A percentile compares a stretch with the other conserved stretches of the same genome.
Conservation (phyloP, 2,113 vertebrate genomes). For the Gymnorhina tibicen region DNA sequence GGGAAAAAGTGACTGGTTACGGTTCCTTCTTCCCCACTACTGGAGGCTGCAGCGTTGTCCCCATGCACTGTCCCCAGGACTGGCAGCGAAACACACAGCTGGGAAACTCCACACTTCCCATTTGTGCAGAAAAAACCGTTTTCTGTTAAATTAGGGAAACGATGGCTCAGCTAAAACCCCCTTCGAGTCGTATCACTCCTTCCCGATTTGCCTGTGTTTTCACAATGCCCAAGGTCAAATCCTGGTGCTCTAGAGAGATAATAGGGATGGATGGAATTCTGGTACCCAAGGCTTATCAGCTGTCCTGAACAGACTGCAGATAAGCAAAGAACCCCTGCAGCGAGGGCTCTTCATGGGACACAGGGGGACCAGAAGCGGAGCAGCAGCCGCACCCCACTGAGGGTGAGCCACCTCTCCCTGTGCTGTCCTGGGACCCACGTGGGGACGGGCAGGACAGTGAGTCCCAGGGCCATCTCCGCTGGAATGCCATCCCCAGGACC, state of each 20-base stretch:
- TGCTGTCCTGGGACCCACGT: background rate
- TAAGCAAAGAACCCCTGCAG: background rate
- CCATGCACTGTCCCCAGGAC: background rate
- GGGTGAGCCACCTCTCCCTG: background rate
- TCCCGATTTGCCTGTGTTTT: background rate
- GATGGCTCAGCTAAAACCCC: background rate
- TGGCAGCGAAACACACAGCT: accelerated
- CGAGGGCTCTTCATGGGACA: accelerated
- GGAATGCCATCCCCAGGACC: background rate
- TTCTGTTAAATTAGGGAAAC: background rate
- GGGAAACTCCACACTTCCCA: conserved; percentile 27
- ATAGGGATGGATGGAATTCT: background rate
- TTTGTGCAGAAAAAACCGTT: background rate
- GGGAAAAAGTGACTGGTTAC: background rate
- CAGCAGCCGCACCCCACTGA: background rate
- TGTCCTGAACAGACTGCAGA: background rate
- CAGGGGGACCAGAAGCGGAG: accelerated
- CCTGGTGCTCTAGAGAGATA: accelerated
- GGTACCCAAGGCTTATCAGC: background rate
- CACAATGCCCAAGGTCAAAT: background rate
- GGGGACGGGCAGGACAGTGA: background rate
- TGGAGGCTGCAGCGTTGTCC: background rate
- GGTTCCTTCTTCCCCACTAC: background rate
- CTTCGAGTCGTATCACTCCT: background rate
- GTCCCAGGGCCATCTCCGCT: background rate